Percentiles rank a stretch among this genome's conserved stretches.
These are phyloP conservation scores for Slavum lentiscoides DNA, from an alignment of 2,888 invertebrate species.

Conservation along the genomic window DNA sequence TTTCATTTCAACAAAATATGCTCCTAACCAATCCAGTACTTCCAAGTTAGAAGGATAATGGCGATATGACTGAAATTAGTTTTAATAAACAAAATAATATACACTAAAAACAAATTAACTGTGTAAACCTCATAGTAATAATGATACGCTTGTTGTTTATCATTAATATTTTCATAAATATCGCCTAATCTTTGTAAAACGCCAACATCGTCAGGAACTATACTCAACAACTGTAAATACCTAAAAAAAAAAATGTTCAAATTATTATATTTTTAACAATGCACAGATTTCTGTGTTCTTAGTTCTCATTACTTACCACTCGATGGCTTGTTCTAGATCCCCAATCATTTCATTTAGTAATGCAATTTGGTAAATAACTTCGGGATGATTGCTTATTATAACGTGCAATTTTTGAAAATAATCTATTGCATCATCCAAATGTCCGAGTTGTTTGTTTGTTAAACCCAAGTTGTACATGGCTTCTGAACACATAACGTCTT, in stretches of 20 bases:
- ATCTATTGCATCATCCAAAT: conserved; percentile 75
- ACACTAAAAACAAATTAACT: conserved; percentile 54
- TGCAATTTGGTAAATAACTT: conserved; percentile 78
- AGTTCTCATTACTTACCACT: conserved; percentile 63
- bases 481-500: conserved; percentile 81
- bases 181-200: conserved; percentile 87
- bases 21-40: conserved; percentile 86
- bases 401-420: conserved; percentile 78
- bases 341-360: conserved; percentile 73
- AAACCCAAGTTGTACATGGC: conserved; percentile 74
- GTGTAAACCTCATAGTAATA: conserved; percentile 71
- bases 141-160: conserved; percentile 86
- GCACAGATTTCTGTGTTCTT: not conserved
- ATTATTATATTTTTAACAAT: not conserved
- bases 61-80: conserved; percentile 67
- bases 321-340: conserved; percentile 67
- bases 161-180: conserved; percentile 86
- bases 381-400: conserved; percentile 72
- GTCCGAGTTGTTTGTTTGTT: conserved; percentile 57
- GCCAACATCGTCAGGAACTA: conserved; percentile 86
- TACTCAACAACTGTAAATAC: conserved; percentile 77
- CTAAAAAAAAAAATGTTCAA: conserved; percentile 58
- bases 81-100: conserved; percentile 56
- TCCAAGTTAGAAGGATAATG: conserved; percentile 73
- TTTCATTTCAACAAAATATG: conserved; percentile 85